A percentile compares a stretch with the other conserved stretches of the same genome.
phyloP scores from a whole-genome alignment of 2,113 vertebrate genomes.

The Dipodomys spectabilis region DNA sequence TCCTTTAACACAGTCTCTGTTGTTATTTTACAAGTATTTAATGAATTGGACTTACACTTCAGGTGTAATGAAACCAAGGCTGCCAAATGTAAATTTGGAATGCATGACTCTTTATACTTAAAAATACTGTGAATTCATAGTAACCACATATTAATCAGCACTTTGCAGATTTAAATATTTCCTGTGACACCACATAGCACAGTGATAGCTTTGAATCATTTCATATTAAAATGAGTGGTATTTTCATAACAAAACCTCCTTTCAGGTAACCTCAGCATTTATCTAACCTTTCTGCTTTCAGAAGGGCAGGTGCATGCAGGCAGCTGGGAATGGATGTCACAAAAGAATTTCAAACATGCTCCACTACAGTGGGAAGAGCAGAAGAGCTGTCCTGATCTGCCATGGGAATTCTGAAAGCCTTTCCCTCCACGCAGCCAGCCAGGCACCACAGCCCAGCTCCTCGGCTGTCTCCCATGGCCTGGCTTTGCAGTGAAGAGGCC shows the following conservation, averaged over 20 bases:
- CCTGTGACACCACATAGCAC: not conserved
- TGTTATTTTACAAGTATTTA: not conserved
- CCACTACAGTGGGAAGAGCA: constrained; percentile 18
- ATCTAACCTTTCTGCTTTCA: constrained; percentile 9
- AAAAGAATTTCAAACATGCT: constrained; percentile 74
- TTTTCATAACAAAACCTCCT: constrained; percentile 73
- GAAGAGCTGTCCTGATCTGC: constrained; percentile 52
- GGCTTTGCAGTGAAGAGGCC: not conserved
- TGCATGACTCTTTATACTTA: not conserved
- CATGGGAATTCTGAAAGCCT: constrained; percentile 50
- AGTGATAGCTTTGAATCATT: constrained; percentile 33
- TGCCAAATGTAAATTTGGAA: not conserved
- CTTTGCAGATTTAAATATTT: not conserved
- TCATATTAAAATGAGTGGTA: constrained; percentile 69
- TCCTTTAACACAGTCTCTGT: not conserved
- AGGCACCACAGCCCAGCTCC: not conserved
- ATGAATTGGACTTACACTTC: not conserved
- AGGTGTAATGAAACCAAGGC: not conserved
- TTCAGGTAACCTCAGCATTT: constrained; percentile 48
- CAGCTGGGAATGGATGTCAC: constrained; percentile 56
- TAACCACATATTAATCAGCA: constrained; percentile 40
- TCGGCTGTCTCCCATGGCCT: constrained; percentile 33
- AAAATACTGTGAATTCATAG: constrained; percentile 20
- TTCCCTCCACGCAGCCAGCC: constrained; percentile 49
- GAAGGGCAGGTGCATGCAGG: constrained; percentile 56